A percentile compares a stretch with the other conserved stretches of the same genome.
Conservation (phyloP, 2,797 vertebrate species). For the Coilia nasus region DNA sequence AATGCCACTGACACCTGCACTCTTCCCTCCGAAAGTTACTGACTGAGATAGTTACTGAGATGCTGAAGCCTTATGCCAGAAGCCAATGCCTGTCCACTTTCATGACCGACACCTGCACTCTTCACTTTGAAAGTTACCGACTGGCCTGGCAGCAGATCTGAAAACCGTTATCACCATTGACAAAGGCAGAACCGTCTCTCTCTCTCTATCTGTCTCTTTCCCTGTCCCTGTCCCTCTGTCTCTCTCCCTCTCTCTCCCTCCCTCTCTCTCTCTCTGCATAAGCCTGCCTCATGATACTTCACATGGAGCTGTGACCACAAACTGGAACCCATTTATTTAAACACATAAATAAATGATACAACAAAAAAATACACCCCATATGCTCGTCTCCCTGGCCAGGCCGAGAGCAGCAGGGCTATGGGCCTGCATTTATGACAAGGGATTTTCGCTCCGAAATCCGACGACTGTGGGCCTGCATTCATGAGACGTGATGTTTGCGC, state of each 20-base stretch:
- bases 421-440: constrained; percentile 62
- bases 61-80: not conserved
- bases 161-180: constrained; percentile 63
- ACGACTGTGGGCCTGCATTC: constrained; percentile 71
- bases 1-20: not conserved
- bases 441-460: constrained; percentile 58
- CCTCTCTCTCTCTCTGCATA: not conserved
- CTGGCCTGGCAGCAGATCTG: constrained; percentile 47
- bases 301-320: not conserved
- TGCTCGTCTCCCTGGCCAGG: constrained; percentile 61
- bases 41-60: constrained; percentile 3
- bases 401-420: constrained; percentile 41
- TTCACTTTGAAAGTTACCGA: not conserved
- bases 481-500: constrained; percentile 67
- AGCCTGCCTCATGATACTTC: not conserved
- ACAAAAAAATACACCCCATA: constrained; percentile 53
- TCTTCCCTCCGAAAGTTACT: not conserved
- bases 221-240: constrained; percentile 41
- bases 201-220: no score
- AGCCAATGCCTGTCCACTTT: not conserved
- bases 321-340: constrained; percentile 1
- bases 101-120: not conserved
- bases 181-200: constrained; percentile 41
- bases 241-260: constrained; percentile 41
- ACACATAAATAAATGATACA: constrained; percentile 55